A percentile compares a stretch with the other conserved stretches of the same genome.
phyloP scores from a whole-genome alignment of 1,140 invertebrate genomes.

The Drosophila trapezifrons region DNA sequence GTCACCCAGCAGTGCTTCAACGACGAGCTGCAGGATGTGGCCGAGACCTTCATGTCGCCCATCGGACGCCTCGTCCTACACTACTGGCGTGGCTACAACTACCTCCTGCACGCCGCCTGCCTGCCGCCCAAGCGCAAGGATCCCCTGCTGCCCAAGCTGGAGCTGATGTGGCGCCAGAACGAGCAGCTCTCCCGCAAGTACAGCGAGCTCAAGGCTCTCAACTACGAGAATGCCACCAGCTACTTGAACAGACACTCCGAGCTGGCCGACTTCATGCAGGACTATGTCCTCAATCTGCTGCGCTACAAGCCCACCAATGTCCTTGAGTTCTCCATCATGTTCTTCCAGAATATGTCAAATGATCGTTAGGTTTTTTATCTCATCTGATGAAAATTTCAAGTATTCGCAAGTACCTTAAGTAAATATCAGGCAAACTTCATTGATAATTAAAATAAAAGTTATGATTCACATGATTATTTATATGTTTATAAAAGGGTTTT shows the following conservation, averaged over 20 bases:
- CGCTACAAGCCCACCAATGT: conserved; percentile 76
- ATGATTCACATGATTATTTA: too few relatives aligned
- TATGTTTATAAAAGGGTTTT: too few relatives aligned
- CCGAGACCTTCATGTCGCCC: conserved; percentile 70
- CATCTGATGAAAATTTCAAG: conserved; percentile 1
- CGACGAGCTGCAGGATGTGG: conserved; percentile 70
- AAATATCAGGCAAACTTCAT: too few relatives aligned
- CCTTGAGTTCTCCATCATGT: conserved; percentile 74
- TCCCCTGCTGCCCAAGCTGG: conserved; percentile 55
- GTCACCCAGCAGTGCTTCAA: conserved; percentile 81
- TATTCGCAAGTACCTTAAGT: too few relatives aligned
- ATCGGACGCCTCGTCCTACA: conserved; percentile 68
- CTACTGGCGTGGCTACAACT: conserved; percentile 72
- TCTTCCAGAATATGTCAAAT: conserved; percentile 70
- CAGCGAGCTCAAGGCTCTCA: conserved; percentile 54
- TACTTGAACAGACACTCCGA: conserved; percentile 61
- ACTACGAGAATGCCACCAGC: conserved; percentile 64
- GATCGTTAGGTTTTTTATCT: too few relatives aligned
- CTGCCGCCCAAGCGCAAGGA: conserved; percentile 45
- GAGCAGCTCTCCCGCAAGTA: conserved; percentile 40
- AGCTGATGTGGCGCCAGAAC: conserved; percentile 75
- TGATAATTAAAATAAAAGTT: too few relatives aligned
- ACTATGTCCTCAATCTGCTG: conserved; percentile 68
- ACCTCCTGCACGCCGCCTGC: conserved; percentile 68
- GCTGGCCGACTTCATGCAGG: conserved; percentile 71